Conservation (phyloP, 2,888 invertebrate species). For the Diaprepes abbreviatus region DNA sequence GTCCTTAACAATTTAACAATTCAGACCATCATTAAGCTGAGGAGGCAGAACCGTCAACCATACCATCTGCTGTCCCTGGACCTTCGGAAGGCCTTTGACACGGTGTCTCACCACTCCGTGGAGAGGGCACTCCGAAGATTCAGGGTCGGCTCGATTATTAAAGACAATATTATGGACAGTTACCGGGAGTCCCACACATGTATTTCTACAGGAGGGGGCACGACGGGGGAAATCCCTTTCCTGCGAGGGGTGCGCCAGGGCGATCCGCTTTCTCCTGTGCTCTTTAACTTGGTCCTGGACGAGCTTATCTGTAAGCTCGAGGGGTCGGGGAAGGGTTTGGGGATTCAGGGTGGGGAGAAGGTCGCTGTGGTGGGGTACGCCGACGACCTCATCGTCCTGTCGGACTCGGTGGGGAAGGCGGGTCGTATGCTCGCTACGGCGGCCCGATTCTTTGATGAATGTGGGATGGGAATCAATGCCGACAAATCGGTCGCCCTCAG, state of each 20-base stretch:
- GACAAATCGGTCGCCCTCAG: background rate
- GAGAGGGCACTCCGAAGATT: slow-evolving; percentile 33
- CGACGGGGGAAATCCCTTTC: background rate
- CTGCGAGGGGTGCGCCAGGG: slow-evolving; percentile 31
- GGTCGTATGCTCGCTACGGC: background rate
- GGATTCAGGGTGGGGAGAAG: background rate
- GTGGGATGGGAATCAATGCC: background rate
- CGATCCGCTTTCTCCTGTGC: slow-evolving; percentile 18
- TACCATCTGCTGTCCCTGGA: slow-evolving; percentile 45
- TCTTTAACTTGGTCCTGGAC: slow-evolving; percentile 33
- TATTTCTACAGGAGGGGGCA: background rate
- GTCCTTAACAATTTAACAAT: slow-evolving; percentile 39
- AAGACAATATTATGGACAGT: background rate
- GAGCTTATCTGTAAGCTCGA: slow-evolving; percentile 6
- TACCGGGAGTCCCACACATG: background rate
- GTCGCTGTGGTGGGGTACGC: slow-evolving; percentile 37
- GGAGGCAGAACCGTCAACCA: background rate
- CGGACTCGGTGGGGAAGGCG: background rate
- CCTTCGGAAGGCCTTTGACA: slow-evolving; percentile 51
- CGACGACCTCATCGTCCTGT: slow-evolving; percentile 41
- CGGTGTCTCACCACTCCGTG: slow-evolving; percentile 42
- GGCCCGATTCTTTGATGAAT: background rate
- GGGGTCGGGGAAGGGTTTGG: slow-evolving; percentile 60
- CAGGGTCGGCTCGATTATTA: slow-evolving; percentile 3
- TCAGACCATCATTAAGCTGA: slow-evolving; percentile 29